These are phyloP conservation scores for Zophobas atratus DNA, from an alignment of 1,140 invertebrate genomes.

Conservation along the genomic window DNA sequence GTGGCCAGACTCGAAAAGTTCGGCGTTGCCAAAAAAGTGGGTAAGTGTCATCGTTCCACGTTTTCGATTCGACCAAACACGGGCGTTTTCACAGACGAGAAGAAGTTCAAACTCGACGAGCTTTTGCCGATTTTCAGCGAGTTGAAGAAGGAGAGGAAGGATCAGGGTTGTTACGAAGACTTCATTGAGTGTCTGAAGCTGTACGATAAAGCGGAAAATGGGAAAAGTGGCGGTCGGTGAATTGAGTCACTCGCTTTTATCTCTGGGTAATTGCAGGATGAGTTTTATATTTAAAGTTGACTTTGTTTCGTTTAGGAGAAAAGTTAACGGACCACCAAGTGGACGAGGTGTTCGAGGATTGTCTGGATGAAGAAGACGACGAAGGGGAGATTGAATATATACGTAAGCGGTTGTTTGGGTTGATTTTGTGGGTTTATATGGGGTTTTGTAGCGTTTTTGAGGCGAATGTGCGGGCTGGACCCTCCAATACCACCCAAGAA, in stretches of 20 bases:
- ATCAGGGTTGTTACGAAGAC: constrained; percentile 82
- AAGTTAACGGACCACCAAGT: constrained; percentile 86
- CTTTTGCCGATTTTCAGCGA: constrained; percentile 80
- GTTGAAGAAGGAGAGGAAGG: constrained; percentile 77
- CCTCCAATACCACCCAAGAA: constrained; percentile 57
- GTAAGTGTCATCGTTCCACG: constrained; percentile 41
- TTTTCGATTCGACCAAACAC: not conserved
- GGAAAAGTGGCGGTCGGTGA: constrained; percentile 83
- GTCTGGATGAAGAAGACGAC: constrained; percentile 92
- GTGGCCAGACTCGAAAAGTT: constrained; percentile 60
- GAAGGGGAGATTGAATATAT: constrained; percentile 95
- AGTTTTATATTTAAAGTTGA: constrained; percentile 9
- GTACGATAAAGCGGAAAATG: constrained; percentile 84
- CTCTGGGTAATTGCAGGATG: constrained; percentile 72
- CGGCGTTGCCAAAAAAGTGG: constrained; percentile 60
- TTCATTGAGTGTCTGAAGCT: constrained; percentile 85
- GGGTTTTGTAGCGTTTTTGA: constrained; percentile 57
- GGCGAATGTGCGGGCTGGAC: constrained; percentile 61
- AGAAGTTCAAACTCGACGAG: constrained; percentile 81
- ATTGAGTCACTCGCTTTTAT: constrained; percentile 79
- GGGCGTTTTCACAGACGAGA: constrained; percentile 69
- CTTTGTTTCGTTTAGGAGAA: constrained; percentile 79
- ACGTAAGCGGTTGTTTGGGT: constrained; percentile 76
- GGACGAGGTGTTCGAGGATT: constrained; percentile 87
- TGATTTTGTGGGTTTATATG: not conserved